Evolutionary conservation across 2,888 invertebrate genomes (phyloP), one percentile per base, ranked within the genome.

Genomic region (Omphaloscelis lunosa): DNA sequence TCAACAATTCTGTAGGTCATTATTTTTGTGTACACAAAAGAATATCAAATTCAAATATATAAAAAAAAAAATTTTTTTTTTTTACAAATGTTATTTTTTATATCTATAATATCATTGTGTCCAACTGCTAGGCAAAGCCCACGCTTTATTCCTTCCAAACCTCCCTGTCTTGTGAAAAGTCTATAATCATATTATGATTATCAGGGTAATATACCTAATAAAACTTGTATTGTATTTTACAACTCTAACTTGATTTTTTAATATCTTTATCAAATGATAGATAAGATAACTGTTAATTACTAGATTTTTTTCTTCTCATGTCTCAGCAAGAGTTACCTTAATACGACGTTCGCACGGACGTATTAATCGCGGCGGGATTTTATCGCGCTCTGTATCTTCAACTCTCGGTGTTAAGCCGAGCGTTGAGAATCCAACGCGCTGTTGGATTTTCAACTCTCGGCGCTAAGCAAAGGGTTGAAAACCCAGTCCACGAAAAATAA

Each of bases 281-380:
- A 80, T 77, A 20, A 80, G 71, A 80, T 80, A 39, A 34, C 1
- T 34, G 29, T 45, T 61, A 79, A 45, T 53, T 23, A 67, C 51
- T 29, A 45, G 34, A 45, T 6, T 12, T 29, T 58, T n/a, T 20
- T 39, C 29, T 39, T 51, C 12, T 27, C 17, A 23, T 53, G 29
- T 34, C 63, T 70, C 9, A 51, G 17, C 17, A 17, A 48, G 17
- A 34, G 23, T 12, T 45, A 41, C 6, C 15, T 15, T 59, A 34
- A 34, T 3, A 3, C 34, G 34, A 34, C 2, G 34, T 34, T 3
- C 34, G 34, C 34, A 34, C 34, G 34, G 34, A 34, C 34, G 34
- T 34, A 34, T 2, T 34, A 34, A 34, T 34, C 34, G 34, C 34
- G 34, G 34, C 34, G 34, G 34, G 34, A 34, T 34, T 34, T 34